These are phyloP conservation scores for Crocuta crocuta DNA, from an alignment of 2,113 vertebrate species.

Conservation along the genomic window DNA sequence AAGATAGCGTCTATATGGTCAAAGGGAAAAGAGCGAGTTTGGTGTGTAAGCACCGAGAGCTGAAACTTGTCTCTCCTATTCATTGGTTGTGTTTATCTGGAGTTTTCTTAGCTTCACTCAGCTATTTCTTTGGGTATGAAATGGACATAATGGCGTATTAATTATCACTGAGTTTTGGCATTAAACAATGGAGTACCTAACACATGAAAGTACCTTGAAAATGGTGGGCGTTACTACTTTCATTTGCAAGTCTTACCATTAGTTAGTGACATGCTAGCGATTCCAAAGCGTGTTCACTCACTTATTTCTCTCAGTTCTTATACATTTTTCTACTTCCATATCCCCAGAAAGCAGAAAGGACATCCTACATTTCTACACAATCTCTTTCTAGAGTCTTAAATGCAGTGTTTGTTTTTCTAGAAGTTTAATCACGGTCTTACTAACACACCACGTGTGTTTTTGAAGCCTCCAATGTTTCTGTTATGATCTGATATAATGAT, in stretches of 20 bases:
- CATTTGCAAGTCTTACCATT: background rate
- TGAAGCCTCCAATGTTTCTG: background rate
- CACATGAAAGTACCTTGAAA: background rate
- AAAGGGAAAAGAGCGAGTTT: rapidly evolving
- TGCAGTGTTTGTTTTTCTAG: background rate
- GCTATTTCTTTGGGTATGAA: background rate
- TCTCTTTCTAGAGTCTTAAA: background rate
- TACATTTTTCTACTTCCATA: background rate
- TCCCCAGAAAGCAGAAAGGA: background rate
- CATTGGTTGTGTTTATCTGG: background rate
- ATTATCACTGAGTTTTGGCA: background rate
- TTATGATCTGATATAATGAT: background rate
- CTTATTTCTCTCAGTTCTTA: background rate
- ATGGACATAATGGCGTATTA: background rate
- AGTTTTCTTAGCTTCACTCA: background rate
- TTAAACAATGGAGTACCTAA: too few species aligned
- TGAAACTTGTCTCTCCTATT: background rate
- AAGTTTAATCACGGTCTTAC: background rate
- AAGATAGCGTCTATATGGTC: rapidly evolving
- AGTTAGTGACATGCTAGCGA: background rate
- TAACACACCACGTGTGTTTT: background rate
- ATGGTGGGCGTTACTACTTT: background rate
- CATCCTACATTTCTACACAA: background rate
- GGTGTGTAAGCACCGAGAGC: background rate
- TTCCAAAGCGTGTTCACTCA: background rate